phyloP scores from a whole-genome alignment of 2,113 vertebrate species.

The Pachypanchax playfairii region DNA sequence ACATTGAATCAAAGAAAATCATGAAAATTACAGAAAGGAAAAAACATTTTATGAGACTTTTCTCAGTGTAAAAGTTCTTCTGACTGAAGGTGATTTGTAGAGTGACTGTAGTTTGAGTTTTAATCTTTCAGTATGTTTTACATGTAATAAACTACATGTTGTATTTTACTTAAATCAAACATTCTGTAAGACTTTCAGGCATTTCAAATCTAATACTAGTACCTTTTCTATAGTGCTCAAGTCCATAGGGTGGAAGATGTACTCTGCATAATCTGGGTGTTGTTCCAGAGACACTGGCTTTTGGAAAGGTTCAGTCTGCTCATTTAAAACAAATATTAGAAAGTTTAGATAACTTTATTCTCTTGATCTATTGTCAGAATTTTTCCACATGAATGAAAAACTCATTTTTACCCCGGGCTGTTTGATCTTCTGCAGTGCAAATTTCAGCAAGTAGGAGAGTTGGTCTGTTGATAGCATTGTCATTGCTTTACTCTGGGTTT shows the following conservation, averaged over 20 bases:
- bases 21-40: no score
- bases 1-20: neutral
- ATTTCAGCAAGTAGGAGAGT: slow-evolving; percentile 97
- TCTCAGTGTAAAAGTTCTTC: neutral
- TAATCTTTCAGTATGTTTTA: neutral
- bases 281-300: slow-evolving; percentile 97
- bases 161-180: neutral
- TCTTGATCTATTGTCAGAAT: neutral
- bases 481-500: slow-evolving; percentile 99
- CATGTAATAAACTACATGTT: neutral
- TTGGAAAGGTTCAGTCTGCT: slow-evolving; percentile 96
- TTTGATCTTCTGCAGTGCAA: slow-evolving; percentile 99
- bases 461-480: slow-evolving; percentile 97
- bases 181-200: neutral
- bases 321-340: slow-evolving; percentile 8
- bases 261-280: slow-evolving; percentile 97
- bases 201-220: slow-evolving; percentile 5
- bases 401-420: slow-evolving; percentile 91
- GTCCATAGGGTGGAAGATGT: slow-evolving; percentile 99
- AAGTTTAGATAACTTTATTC: neutral
- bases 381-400: neutral
- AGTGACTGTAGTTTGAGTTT: neutral
- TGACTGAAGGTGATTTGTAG: no score
- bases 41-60: no score
- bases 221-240: slow-evolving; percentile 97